phyloP scores from a whole-genome alignment of 2,113 vertebrate genomes.

The Alosa alosa region DNA sequence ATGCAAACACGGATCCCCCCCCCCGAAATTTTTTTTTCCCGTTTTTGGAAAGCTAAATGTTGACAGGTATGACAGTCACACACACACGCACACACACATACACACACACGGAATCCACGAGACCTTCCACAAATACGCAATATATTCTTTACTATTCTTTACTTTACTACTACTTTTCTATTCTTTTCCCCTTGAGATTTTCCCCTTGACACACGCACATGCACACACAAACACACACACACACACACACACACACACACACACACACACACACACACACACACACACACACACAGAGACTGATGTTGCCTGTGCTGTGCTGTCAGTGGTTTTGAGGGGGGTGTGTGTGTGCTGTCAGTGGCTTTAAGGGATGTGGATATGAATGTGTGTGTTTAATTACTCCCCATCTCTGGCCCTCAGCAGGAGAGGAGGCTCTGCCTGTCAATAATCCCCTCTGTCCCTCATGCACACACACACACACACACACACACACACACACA shows the following conservation, averaged over 20 bases:
- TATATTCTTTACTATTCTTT: not conserved
- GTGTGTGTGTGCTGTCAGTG: not conserved
- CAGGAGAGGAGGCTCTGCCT: not conserved
- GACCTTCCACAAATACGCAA: not conserved
- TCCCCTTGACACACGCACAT: no score
- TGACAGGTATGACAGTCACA: no score
- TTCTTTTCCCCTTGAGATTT: no score
- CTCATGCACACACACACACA: not conserved
- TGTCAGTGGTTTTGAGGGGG: not conserved
- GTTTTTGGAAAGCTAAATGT: no score
- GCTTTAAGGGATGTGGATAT: not conserved
- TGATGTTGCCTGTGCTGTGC: no score
- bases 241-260: no score
- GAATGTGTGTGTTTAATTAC: not conserved
- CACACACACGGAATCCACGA: not conserved
- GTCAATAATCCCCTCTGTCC: not conserved
- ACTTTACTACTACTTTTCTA: no score
- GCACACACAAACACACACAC: no score
- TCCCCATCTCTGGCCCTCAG: not conserved
- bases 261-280: no score
- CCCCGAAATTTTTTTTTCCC: no score
- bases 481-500: not conserved
- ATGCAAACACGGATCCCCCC: no score
- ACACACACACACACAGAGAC: no score
- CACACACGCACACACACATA: not conserved